Conservation (phyloP, 2,888 invertebrate species). For the Hirtodrosophila confusa region DNA sequence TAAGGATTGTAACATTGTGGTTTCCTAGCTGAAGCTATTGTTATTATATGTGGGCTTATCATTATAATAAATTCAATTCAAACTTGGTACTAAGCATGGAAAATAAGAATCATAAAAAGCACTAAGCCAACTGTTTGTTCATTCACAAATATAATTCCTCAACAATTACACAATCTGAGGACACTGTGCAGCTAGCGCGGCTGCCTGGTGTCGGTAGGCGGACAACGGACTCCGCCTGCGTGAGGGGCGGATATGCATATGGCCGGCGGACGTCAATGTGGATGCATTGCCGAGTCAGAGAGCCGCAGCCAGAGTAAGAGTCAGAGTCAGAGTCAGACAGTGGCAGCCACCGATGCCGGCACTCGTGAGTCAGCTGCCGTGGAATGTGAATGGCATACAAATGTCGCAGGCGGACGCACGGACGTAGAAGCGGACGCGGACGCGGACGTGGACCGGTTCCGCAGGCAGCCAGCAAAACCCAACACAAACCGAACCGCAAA, state of each 20-base stretch:
- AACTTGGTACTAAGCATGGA: too few relatives aligned
- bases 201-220: constrained; percentile 53
- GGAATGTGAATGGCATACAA: constrained; percentile 80
- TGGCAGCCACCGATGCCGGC: constrained; percentile 47
- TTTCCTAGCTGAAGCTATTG: too few relatives aligned
- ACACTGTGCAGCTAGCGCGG: constrained; percentile 38
- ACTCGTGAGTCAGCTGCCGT: constrained; percentile 67
- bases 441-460: constrained; percentile 45
- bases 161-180: background rate
- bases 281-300: constrained; percentile 45
- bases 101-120: too few relatives aligned
- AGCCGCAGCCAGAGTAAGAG: constrained; percentile 17
- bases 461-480: constrained; percentile 29
- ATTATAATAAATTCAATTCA: too few relatives aligned
- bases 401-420: constrained; percentile 61
- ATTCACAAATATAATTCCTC: background rate
- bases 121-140: background rate
- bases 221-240: constrained; percentile 60
- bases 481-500: constrained; percentile 37
- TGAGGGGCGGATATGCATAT: constrained; percentile 76
- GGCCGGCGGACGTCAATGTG: constrained; percentile 59
- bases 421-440: constrained; percentile 33
- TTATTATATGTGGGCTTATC: too few relatives aligned
- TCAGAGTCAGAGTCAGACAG: constrained; percentile 36
- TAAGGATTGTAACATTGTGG: too few relatives aligned